These are phyloP conservation scores for Tachycineta bicolor DNA, from an alignment of 2,113 vertebrate genomes.

Conservation along the genomic window DNA sequence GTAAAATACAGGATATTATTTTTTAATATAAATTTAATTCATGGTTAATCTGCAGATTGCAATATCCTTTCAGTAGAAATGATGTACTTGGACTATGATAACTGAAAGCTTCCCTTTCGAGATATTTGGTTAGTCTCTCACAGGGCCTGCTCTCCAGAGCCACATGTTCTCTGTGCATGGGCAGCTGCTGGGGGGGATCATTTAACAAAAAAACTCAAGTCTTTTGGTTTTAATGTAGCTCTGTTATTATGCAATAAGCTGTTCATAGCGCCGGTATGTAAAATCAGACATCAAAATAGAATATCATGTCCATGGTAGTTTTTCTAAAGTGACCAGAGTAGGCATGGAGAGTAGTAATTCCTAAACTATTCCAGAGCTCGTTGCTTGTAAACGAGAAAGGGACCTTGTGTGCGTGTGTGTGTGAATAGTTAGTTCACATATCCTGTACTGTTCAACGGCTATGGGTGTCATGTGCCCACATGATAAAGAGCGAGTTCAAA, in stretches of 20 bases:
- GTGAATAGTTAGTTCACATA: neutral
- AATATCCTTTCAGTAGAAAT: constrained; percentile 50
- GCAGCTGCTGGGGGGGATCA: neutral
- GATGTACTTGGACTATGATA: neutral
- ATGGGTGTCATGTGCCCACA: neutral
- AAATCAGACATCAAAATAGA: neutral
- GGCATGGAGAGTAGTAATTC: neutral
- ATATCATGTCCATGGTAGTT: neutral
- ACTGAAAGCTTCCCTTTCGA: neutral
- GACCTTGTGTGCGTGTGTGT: neutral
- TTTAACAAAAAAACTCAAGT: neutral
- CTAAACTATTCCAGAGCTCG: neutral
- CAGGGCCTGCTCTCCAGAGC: neutral
- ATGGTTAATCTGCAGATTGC: constrained; percentile 53
- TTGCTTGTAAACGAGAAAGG: neutral
- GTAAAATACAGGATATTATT: constrained; percentile 34
- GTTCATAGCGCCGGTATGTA: neutral
- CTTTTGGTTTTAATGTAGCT: neutral
- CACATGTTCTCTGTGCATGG: rapidly evolving
- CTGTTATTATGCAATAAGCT: neutral
- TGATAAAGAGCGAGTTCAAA: neutral
- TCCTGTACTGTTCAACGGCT: neutral
- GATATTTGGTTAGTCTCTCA: neutral
- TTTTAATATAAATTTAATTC: constrained; percentile 70
- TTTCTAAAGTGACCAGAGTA: neutral